Conservation (phyloP, 2,797 vertebrate species). For the Gymnothorax reevesii region DNA sequence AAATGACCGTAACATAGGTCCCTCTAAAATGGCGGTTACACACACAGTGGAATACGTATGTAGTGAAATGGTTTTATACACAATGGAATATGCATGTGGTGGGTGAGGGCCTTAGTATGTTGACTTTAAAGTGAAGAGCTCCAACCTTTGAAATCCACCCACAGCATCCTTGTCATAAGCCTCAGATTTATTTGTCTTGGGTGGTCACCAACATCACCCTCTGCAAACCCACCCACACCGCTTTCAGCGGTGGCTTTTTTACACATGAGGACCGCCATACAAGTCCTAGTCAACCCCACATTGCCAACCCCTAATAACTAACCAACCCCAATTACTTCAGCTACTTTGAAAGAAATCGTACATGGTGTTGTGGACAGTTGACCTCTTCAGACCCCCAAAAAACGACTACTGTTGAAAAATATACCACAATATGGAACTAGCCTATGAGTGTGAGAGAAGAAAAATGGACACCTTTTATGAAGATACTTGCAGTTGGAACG, state of each 20-base stretch:
- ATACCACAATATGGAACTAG: too few relatives aligned
- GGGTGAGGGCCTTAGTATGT: too few relatives aligned
- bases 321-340: neutral
- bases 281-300: neutral
- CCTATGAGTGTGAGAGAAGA: neutral
- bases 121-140: too few relatives aligned
- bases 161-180: neutral
- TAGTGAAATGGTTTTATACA: too few relatives aligned
- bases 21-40: too few relatives aligned
- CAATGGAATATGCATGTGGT: too few relatives aligned
- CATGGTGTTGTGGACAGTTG: neutral
- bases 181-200: neutral
- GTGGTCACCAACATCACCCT: neutral
- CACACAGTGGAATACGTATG: too few relatives aligned
- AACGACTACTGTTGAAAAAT: neutral
- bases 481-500: slow-evolving; percentile 34
- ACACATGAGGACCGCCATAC: neutral
- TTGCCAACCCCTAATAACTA: neutral
- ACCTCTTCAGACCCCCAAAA: neutral
- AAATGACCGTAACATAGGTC: too few relatives aligned
- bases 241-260: neutral
- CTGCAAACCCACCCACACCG: neutral
- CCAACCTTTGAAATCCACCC: too few relatives aligned
- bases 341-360: neutral
- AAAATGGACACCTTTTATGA: neutral